Evolutionary conservation across 1,140 invertebrate genomes (phyloP), one percentile per base, ranked within the genome.

Genomic region (Forficula auricularia): DNA sequence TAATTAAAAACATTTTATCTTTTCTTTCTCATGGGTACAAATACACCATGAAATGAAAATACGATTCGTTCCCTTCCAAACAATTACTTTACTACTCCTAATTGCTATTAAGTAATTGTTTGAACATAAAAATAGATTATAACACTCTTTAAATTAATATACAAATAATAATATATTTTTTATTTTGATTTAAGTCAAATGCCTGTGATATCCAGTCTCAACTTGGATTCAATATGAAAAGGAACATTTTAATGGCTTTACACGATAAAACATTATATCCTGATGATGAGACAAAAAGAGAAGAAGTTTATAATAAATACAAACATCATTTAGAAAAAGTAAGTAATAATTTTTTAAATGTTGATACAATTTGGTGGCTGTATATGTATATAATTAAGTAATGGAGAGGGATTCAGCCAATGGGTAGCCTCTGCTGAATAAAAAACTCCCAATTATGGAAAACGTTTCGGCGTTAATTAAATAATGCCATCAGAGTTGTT

Each of bases 171-270:
- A n/a, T n/a, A n/a, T n/a, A n/a, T n/a, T n/a, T 39, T 19, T 52
- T 51, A 52, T 57, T 64, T 57, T 44, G 40, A 31, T 47, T 55
- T 13, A 47, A 83, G 76, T 91, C 84, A 36, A 72, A 73, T 47
- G 85, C 89, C 9, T 84, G 81, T 61, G 87, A 96, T 65, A 63
- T 97, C 19, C 75, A 75, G 51, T 90, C 87, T 3, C 54, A 74
- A 46, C 60, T 95, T 44, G 85, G 82, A 3, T 62, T 94, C 40
- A 75, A 74, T 54, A 52, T 97, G 9, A 90, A 92, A 59, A 68
- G 81, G 48, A 68, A 85, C 61, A 82, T 97, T 54, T 63, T 97
- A 2, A 59, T 77, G 34, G 75, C 80, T 27, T 55, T 96, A 12
- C 64, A 70, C 32, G 67, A 81, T 49, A 79, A 81, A 50, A 79